Evolutionary conservation across 1,140 invertebrate genomes (phyloP).

Genomic region (Tribolium madens): DNA sequence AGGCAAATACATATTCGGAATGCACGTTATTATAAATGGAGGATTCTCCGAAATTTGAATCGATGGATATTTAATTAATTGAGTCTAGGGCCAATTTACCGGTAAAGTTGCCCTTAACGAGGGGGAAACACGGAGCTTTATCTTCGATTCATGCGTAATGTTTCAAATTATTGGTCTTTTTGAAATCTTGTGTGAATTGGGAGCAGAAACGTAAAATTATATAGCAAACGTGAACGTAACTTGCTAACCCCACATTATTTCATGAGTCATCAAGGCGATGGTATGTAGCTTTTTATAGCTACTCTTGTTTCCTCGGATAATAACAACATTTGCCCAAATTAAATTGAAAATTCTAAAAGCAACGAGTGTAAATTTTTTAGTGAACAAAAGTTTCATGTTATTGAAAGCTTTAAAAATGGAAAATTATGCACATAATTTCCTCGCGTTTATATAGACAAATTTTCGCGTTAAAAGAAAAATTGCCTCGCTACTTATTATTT

Average conservation of each 20-base stretch:
- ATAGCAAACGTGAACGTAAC: slow-evolving; percentile 15
- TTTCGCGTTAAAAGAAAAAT: not conserved
- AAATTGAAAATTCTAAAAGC: slow-evolving; percentile 4
- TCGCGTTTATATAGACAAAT: not conserved
- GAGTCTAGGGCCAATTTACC: slow-evolving; percentile 11
- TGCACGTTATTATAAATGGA: slow-evolving; percentile 7
- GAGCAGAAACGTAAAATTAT: slow-evolving; percentile 12
- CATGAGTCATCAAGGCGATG: slow-evolving; percentile 35
- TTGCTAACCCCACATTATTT: slow-evolving; percentile 37
- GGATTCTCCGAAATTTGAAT: slow-evolving; percentile 14
- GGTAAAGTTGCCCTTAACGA: slow-evolving; percentile 1
- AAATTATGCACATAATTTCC: slow-evolving; percentile 25
- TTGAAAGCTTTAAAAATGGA: slow-evolving; percentile 14
- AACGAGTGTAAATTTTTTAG: not conserved
- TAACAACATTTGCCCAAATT: slow-evolving; percentile 28
- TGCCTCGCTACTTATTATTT: not conserved
- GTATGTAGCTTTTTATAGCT: slow-evolving; percentile 35
- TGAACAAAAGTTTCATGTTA: not conserved
- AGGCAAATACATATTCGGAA: slow-evolving; percentile 19
- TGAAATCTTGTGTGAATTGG: slow-evolving; percentile 29
- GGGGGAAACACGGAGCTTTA: slow-evolving; percentile 1
- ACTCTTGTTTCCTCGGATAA: slow-evolving; percentile 21
- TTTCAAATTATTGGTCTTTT: slow-evolving; percentile 25
- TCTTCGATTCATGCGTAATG: not conserved
- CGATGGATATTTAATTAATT: slow-evolving; percentile 37